Evolutionary conservation across 2,888 invertebrate species (phyloP).

Genomic region (Coelinius sp.): DNA sequence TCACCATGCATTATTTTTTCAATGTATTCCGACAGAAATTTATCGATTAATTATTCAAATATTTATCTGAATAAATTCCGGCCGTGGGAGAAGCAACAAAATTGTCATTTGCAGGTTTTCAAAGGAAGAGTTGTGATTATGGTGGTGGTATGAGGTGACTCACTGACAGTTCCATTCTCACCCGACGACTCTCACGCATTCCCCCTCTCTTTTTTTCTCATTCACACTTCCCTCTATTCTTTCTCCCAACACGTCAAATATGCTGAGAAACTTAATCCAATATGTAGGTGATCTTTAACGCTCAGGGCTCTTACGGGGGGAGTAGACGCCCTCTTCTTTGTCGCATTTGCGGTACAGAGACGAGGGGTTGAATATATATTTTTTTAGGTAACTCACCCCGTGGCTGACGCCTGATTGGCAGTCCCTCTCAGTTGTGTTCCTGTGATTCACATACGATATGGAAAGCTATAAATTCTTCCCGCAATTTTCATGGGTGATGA

Average conservation of each 20-base stretch:
- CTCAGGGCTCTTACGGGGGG: conserved; percentile 36
- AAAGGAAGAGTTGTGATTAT: background rate
- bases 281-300: conserved; percentile 56
- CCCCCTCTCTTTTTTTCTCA: conserved; percentile 30
- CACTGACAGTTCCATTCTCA: conserved; percentile 6
- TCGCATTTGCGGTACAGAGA: conserved; percentile 23
- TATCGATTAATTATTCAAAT: background rate
- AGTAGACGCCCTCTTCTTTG: conserved; percentile 37
- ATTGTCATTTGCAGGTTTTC: background rate
- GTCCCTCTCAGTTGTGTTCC: conserved; percentile 42
- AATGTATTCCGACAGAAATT: background rate
- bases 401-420: conserved; percentile 51
- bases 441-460: conserved; percentile 14
- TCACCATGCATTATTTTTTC: background rate
- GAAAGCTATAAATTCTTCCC: background rate
- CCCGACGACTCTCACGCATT: conserved; percentile 1
- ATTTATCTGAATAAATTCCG: background rate
- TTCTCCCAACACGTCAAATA: conserved; percentile 49
- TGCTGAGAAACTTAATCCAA: conserved; percentile 56
- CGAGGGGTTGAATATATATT: conserved; percentile 20
- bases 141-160: conserved; percentile 2
- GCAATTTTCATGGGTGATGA: background rate
- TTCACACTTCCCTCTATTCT: conserved; percentile 23
- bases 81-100: background rate
- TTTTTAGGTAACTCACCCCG: conserved; percentile 13